Evolutionary conservation across 2,888 invertebrate species (phyloP).

Genomic region (Poecilobothrus nobilitatus): DNA sequence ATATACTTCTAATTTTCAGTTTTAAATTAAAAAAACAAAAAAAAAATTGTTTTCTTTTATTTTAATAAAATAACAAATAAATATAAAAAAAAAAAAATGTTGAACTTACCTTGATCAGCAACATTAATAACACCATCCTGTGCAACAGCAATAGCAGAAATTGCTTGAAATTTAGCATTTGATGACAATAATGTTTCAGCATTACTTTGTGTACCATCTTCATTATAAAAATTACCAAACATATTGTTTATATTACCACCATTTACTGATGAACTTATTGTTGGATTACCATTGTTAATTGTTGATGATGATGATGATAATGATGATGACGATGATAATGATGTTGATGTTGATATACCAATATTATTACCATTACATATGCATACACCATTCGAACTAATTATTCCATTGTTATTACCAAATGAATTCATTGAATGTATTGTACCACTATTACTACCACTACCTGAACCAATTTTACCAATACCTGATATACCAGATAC

Average conservation of each 20-base stretch:
- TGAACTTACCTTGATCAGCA: conserved; percentile 75
- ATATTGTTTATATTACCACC: neutral
- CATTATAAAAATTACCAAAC: conserved; percentile 33
- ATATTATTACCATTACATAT: conserved; percentile 18
- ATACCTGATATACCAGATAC: conserved; percentile 28
- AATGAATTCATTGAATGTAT: conserved; percentile 24
- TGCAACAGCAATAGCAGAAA: conserved; percentile 84
- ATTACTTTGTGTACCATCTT: conserved; percentile 51
- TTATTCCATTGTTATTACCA: conserved; percentile 8
- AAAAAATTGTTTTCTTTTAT: too few relatives aligned
- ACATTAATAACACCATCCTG: conserved; percentile 94
- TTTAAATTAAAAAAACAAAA: too few relatives aligned
- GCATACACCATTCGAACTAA: conserved; percentile 16
- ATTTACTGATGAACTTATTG: conserved; percentile 21
- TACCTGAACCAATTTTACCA: conserved; percentile 30
- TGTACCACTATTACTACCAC: conserved; percentile 37
- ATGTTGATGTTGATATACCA: conserved; percentile 17
- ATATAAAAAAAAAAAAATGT: conserved; percentile 10
- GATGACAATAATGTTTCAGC: conserved; percentile 80
- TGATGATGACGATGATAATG: neutral
- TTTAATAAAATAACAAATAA: too few relatives aligned
- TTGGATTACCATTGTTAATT: conserved; percentile 28
- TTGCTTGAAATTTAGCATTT: conserved; percentile 80
- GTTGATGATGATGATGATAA: conserved; percentile 37
- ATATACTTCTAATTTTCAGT: too few relatives aligned